Evolutionary conservation across 2,888 invertebrate genomes (phyloP).

Genomic region (Corythucha ciliata): DNA sequence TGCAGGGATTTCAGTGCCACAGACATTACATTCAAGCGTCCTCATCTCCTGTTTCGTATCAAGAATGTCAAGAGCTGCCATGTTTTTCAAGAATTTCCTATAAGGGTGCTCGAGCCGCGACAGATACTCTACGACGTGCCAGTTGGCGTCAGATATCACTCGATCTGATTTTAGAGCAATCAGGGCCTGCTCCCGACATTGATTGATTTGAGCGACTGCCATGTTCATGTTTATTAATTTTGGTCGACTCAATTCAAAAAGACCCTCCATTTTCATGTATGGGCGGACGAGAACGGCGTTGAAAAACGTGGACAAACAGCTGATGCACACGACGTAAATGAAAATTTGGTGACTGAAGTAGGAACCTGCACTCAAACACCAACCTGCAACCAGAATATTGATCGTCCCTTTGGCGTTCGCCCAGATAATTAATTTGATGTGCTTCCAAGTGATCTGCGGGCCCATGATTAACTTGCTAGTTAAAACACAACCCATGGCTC

Average conservation of each 20-base stretch:
- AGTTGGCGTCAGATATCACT: constrained; percentile 15
- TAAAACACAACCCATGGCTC: too few species aligned
- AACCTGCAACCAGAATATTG: too few species aligned
- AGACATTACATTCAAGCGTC: constrained; percentile 11
- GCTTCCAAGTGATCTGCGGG: too few species aligned
- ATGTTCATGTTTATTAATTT: constrained; percentile 17
- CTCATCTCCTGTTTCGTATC: constrained; percentile 12
- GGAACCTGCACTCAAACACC: too few species aligned
- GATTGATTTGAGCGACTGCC: constrained; percentile 16
- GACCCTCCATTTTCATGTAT: constrained; percentile 8
- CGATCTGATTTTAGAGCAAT: constrained; percentile 12
- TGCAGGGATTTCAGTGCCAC: constrained; percentile 10
- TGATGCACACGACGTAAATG: constrained; percentile 9
- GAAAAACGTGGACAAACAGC: constrained; percentile 6
- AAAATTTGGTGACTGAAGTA: constrained; percentile 2
- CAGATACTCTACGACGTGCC: constrained; percentile 14
- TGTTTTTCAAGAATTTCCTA: constrained; percentile 9
- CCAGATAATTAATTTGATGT: too few species aligned
- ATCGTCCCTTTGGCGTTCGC: too few species aligned
- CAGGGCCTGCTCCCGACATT: constrained; percentile 11
- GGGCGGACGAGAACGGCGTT: constrained; percentile 6
- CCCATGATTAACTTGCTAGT: too few species aligned
- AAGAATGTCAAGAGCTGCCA: constrained; percentile 10
- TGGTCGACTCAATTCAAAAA: constrained; percentile 15
- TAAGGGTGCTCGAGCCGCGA: constrained; percentile 16